A percentile compares a stretch with the other conserved stretches of the same genome.
These are phyloP conservation scores for Oplegnathus fasciatus DNA, from an alignment of 2,113 vertebrate genomes.

Conservation along the genomic window DNA sequence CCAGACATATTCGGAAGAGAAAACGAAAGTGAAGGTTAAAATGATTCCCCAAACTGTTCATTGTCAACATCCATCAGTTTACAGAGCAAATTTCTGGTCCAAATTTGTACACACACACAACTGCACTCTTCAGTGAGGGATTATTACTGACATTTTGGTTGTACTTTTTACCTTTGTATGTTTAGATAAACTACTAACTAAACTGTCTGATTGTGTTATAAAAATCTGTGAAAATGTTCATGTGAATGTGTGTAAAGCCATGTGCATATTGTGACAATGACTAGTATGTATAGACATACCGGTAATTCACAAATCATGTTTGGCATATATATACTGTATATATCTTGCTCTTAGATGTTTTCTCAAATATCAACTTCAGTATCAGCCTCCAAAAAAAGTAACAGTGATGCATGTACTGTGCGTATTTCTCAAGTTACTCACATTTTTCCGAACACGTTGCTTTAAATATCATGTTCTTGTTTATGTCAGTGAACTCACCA, in stretches of 20 bases:
- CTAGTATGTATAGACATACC: not conserved
- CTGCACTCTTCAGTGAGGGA: no score
- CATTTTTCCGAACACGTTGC: not conserved
- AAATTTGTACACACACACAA: no score
- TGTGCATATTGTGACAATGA: not conserved
- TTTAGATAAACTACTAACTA: not conserved
- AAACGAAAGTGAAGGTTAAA: not conserved
- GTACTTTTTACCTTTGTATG: not conserved
- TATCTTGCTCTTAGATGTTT: no score
- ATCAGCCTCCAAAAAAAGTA: no score
- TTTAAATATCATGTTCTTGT: not conserved
- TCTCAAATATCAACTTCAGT: no score
- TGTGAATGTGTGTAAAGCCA: not conserved
- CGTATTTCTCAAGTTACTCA: not conserved
- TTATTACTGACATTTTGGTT: not conserved
- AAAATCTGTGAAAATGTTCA: not conserved
- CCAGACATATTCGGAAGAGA: not conserved
- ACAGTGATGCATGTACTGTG: not conserved
- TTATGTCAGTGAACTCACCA: conserved; percentile 25
- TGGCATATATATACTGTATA: no score
- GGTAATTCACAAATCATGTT: not conserved
- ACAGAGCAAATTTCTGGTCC: not conserved
- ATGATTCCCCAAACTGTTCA: not conserved
- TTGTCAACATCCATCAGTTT: not conserved
- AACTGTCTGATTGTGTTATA: not conserved